Base-by-base conservation (phyloP, 2,113 vertebrate species). In the Cacatua alba region DNA sequence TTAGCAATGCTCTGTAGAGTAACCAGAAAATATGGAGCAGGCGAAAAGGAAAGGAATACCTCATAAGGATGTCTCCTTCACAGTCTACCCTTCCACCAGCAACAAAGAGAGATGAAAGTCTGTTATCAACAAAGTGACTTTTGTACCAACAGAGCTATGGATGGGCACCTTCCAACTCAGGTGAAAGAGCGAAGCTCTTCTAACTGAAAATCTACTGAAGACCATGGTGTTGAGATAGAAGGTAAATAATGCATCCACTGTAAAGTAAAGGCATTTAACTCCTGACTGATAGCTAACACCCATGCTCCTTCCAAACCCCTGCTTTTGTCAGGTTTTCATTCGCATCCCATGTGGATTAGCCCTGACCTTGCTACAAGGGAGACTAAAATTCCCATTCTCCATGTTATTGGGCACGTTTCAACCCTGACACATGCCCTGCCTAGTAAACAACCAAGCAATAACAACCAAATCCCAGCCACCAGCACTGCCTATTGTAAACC, bases 281-380 rank as follows among this genome's bases (percentile, higher is more conserved):
- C 68, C 43, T 52, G 43, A 83, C 16, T 7, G 29, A 43, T 13
- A 44, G 6, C 19, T 26, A 37, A 1, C 29, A 83, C 9, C 10
- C 9, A 11, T 75, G 2, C 11, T 59, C 17, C 28, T 94, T 63
- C 52, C 3, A 6, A 80, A 33, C 6, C 25, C 23, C 37, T 1
- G 1, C 6, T 64, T 49, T 82, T 5, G 3, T 25, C 57, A 76
- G 39, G 16, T 90, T 82, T 52, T 19, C 13, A 3, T 57, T 86
- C 80, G 3, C 41, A 49, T 49, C 18, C 17, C 0, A 0, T 13
- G 11, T n/a, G 49, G 18, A n/a, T 71, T 35, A 59, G 46, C 46
- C 37, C 25, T n/a, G 52, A 33, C n/a, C 6, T 48, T 72, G 52
- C 39, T 43, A 20, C 3, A 39, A 24, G 28, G 39, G 15, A 88